Evolutionary conservation across 64 coral and sea anemone species (phyloP), one percentile per base, ranked within the genome.

Genomic region (Pachyseris speciosa): DNA sequence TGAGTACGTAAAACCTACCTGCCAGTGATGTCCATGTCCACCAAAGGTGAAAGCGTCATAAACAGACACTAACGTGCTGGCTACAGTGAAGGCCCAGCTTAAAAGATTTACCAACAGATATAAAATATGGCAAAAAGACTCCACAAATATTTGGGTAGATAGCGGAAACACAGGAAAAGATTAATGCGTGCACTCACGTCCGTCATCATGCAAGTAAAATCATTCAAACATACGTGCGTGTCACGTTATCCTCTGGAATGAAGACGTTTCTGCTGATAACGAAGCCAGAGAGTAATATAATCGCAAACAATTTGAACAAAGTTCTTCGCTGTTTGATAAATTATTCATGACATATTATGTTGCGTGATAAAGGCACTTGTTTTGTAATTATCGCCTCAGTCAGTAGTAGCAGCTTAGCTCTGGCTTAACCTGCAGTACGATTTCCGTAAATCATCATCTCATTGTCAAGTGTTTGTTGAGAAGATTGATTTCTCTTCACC

Each of bases 71-170:
- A 24, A 44, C 26, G 7, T 43, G 39, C 44, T 25, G 34, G 20
- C 69, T 10, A 22, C 37, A 43, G 42, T 26, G 5, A 73, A 26
- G 39, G 22, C 20, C 12, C 37, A 73, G 69, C 39, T 73, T 73
- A 73, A 73, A 73, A 25, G 69, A 73, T 73, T 73, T 45, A 20
- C 39, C 38, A 44, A 26, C 37, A 73, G 37, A 73, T 73, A 73
- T 25, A 73, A 41, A n/a, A 64, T 38, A 70, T 30, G 32, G 67
- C 39, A 73, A 73, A 73, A 43, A 43, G 17, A 43, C 24, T 73
- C n/a, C 69, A 73, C 37, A 73, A n/a, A 73, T 73, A 73, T 73
- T 73, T 73, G 44, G 69, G 15, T 73, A 43, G 69, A 73, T 43
- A 73, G 40, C 69, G 69, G 69, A 73, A 73, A 73, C 37, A n/a